These are phyloP conservation scores for Dreissena polymorpha DNA, from an alignment of 1,140 invertebrate species.

Conservation along the genomic window DNA sequence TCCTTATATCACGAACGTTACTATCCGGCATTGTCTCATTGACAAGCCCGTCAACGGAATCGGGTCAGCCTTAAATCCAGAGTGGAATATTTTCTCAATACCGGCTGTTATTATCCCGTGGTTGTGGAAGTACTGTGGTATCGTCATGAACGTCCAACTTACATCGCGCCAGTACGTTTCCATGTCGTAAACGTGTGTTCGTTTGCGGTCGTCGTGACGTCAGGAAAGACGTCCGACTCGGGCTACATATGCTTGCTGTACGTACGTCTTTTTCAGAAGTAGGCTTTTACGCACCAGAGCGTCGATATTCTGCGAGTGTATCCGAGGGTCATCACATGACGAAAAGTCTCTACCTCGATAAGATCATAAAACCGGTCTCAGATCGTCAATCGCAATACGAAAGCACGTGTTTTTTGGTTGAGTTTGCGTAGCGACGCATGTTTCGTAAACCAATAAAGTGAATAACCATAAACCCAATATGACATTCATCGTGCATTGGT, in stretches of 20 bases:
- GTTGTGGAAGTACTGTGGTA: conserved; percentile 90
- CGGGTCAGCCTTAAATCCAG: conserved; percentile 44
- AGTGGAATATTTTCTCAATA: too few species aligned
- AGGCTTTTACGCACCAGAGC: too few species aligned
- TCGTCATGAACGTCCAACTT: conserved; percentile 89
- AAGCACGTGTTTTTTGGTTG: conserved; percentile 7
- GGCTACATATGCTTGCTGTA: conserved; percentile 7
- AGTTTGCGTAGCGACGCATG: not conserved
- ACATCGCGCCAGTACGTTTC: conserved; percentile 87
- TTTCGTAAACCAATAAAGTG: too few species aligned
- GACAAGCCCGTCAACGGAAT: conserved; percentile 51
- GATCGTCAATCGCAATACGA: conserved; percentile 6
- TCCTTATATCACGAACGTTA: conserved; percentile 20
- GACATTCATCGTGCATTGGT: too few species aligned
- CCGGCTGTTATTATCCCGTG: conserved; percentile 88
- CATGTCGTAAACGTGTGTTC: conserved; percentile 87
- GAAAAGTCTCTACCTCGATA: not conserved
- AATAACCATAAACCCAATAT: too few species aligned
- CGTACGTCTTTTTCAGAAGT: too few species aligned
- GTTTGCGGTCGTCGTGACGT: conserved; percentile 90
- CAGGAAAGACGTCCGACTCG: conserved; percentile 87
- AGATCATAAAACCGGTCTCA: not conserved
- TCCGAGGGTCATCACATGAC: not conserved
- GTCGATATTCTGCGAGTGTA: too few species aligned
- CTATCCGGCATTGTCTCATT: conserved; percentile 28